These are phyloP conservation scores for Dasyornis broadbenti DNA, from an alignment of 2,113 vertebrate genomes.

Conservation along the genomic window DNA sequence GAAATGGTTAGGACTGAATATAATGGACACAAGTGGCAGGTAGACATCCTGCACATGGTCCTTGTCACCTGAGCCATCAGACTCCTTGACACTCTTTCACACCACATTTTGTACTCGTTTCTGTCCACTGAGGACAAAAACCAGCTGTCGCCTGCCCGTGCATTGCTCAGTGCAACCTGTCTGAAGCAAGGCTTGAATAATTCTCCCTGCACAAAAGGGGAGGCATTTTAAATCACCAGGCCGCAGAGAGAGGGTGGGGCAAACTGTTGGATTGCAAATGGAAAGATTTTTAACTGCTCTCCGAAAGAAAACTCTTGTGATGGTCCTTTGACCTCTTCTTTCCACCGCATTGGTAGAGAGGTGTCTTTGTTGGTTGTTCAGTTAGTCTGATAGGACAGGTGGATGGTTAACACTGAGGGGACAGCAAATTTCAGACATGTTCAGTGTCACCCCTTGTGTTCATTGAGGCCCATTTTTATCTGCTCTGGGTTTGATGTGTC, in stretches of 20 bases:
- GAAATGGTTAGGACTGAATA: background rate
- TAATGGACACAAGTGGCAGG: background rate
- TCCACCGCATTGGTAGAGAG: background rate
- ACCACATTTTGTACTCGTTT: background rate
- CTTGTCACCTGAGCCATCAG: background rate
- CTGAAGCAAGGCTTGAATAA: background rate
- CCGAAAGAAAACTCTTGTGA: background rate
- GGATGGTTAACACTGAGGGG: background rate
- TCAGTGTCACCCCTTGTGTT: background rate
- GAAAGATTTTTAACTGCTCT: background rate
- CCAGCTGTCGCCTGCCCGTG: background rate
- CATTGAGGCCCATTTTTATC: rapidly evolving
- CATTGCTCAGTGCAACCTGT: background rate
- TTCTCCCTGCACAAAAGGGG: background rate
- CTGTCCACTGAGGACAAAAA: background rate
- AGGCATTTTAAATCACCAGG: background rate
- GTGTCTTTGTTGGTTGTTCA: background rate
- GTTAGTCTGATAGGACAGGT: background rate
- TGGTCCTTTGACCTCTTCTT: background rate
- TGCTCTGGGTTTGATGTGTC: background rate
- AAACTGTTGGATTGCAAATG: background rate
- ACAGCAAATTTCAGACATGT: background rate
- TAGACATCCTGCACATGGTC: rapidly evolving
- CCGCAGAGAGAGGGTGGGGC: background rate
- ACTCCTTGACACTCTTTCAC: background rate